phyloP scores from a whole-genome alignment of 2,113 vertebrate genomes.

The Typhlomys cinereus region DNA sequence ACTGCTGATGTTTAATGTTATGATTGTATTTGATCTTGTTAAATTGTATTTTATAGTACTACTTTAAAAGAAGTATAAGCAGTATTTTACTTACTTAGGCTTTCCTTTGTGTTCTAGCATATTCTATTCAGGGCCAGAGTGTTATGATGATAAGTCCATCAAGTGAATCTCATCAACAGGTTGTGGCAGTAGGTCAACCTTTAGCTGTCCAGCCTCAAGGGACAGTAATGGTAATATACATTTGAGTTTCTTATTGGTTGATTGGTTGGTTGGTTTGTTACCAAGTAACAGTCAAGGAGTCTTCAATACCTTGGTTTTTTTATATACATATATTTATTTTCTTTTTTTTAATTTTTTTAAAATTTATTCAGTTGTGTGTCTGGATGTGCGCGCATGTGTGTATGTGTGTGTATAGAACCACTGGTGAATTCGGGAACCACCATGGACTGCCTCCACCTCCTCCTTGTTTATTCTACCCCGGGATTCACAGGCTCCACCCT shows the following conservation, averaged over 20 bases:
- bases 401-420: no score
- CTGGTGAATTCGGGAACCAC: no score
- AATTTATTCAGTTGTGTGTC: no score
- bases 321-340: no score
- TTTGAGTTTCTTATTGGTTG: no score
- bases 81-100: constrained; percentile 44
- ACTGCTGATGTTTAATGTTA: background rate
- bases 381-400: no score
- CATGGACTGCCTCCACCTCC: no score
- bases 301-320: background rate
- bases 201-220: constrained; percentile 96
- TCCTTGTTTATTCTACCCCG: no score
- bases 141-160: constrained; percentile 99
- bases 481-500: no score
- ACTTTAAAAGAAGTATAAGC: constrained; percentile 10
- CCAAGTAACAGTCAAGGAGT: background rate
- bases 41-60: constrained; percentile 47
- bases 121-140: constrained; percentile 97
- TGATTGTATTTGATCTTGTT: background rate
- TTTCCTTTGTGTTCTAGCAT: constrained; percentile 86
- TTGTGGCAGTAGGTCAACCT: constrained; percentile 98
- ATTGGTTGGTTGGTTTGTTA: background rate
- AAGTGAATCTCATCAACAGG: constrained; percentile 99
- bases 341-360: no score
- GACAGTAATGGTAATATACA: constrained; percentile 95